Conservation (phyloP, 2,888 invertebrate species). For the Anodontia alba region DNA sequence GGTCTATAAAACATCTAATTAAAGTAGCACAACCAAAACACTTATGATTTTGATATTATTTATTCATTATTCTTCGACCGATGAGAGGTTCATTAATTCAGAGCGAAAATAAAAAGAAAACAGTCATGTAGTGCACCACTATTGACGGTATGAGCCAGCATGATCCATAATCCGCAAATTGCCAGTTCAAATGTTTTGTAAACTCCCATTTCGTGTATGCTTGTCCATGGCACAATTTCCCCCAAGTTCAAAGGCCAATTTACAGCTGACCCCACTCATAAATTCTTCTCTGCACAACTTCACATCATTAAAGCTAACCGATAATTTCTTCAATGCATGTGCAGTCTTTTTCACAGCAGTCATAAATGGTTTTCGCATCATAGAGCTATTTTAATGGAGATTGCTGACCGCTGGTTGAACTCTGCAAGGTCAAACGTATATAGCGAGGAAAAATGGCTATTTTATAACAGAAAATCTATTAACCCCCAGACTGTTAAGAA, state of each 20-base stretch:
- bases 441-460: conserved; percentile 8
- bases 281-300: conserved; percentile 8
- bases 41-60: too few species aligned
- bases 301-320: conserved; percentile 17
- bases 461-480: conserved; percentile 4
- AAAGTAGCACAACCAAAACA: too few species aligned
- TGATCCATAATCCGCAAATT: too few species aligned
- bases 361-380: conserved; percentile 14
- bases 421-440: neutral
- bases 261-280: neutral
- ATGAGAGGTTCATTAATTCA: too few species aligned
- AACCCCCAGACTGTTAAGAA: neutral
- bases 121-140: too few species aligned
- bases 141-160: too few species aligned
- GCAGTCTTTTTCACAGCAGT: conserved; percentile 1
- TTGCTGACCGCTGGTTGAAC: conserved; percentile 10
- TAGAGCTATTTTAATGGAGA: conserved; percentile 17
- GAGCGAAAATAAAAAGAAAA: too few species aligned
- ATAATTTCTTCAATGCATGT: conserved; percentile 12
- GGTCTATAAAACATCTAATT: too few species aligned
- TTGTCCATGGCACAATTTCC: too few species aligned
- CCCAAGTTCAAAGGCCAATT: neutral
- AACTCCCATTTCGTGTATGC: too few species aligned
- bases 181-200: too few species aligned
- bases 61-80: too few species aligned